A percentile compares a stretch with the other conserved stretches of the same genome.
These are phyloP conservation scores for Schlechtendalia chinensis DNA, from an alignment of 1,140 invertebrate genomes.

Conservation along the genomic window DNA sequence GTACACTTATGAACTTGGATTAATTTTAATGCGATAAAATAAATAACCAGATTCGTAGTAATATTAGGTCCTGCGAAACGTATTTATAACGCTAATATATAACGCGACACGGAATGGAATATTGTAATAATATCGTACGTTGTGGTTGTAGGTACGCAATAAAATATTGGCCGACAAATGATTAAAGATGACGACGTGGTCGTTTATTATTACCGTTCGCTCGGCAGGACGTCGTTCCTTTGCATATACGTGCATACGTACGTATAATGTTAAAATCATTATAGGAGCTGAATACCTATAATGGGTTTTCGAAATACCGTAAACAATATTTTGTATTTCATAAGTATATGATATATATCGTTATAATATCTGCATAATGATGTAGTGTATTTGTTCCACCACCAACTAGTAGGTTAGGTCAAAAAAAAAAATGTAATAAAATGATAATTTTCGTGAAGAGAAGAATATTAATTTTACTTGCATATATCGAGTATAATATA, in stretches of 20 bases:
- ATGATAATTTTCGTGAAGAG: too few relatives aligned
- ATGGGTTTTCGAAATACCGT: neutral
- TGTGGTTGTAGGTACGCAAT: neutral
- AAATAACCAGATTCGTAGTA: too few relatives aligned
- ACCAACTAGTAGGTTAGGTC: too few relatives aligned
- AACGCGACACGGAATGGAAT: neutral
- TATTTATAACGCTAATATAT: too few relatives aligned
- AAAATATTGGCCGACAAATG: neutral
- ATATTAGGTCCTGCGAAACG: too few relatives aligned
- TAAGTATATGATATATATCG: neutral
- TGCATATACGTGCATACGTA: neutral
- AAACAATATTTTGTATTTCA: neutral
- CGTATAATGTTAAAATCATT: neutral
- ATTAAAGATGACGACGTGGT: neutral
- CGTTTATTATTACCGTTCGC: neutral
- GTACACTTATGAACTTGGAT: too few relatives aligned
- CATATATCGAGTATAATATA: too few relatives aligned
- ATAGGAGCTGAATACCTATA: neutral
- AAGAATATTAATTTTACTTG: too few relatives aligned
- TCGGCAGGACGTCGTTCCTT: neutral
- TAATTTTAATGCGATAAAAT: too few relatives aligned
- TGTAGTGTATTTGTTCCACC: too few relatives aligned
- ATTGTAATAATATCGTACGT: neutral
- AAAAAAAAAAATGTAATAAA: too few relatives aligned
- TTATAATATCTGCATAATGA: too few relatives aligned